Base-by-base conservation (phyloP, 2,113 vertebrate genomes). In the Echinops telfairi region DNA sequence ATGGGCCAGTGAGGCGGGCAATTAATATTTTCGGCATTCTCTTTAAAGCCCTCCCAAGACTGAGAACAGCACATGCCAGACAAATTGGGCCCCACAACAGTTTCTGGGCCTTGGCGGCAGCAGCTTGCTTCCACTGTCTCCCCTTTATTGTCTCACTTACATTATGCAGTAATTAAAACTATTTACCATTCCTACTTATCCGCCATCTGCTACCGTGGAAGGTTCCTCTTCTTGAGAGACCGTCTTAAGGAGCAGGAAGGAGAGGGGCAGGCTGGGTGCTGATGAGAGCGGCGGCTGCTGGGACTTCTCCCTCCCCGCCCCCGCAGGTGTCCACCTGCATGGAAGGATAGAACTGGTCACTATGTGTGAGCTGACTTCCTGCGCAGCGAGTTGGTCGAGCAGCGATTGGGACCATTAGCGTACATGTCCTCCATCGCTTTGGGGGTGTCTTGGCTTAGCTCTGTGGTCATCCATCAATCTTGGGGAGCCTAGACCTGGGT, bases 151-250 rank as follows among this genome's bases (percentile, higher is more conserved):
- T 98, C 98, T 98, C 98, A 96, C 98, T 98, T 98, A 98, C 98
- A 98, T 98, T 98, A 98, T 98, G 98, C 98, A 98, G 98, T 98
- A 98, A 98, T 98, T 98, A 98, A 98, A 98, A 98, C 98, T 98
- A 98, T 98, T 98, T 98, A 98, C 98, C 98, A 98, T 98, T 98
- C 98, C 98, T 98, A 98, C 98, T 98, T 98, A 98, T 97, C 98
- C 96, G 97, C 98, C 98, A 98, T 98, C 98, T 98, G 98, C 98
- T 97, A 94, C 96, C 97, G 66, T 64, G 94, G 93, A 97, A 97
- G 97, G 94, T 96, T 94, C 90, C 97, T 97, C 97, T 97, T 97
- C 97, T 97, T 97, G 96, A 95, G 96, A 97, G 97, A 98, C 94
- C 97, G 22, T 98, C 98, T 96, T 95, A 62, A 88, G 95, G 92